phyloP scores from a whole-genome alignment of 2,797 vertebrate species.

The Benthosema pterotum region DNA sequence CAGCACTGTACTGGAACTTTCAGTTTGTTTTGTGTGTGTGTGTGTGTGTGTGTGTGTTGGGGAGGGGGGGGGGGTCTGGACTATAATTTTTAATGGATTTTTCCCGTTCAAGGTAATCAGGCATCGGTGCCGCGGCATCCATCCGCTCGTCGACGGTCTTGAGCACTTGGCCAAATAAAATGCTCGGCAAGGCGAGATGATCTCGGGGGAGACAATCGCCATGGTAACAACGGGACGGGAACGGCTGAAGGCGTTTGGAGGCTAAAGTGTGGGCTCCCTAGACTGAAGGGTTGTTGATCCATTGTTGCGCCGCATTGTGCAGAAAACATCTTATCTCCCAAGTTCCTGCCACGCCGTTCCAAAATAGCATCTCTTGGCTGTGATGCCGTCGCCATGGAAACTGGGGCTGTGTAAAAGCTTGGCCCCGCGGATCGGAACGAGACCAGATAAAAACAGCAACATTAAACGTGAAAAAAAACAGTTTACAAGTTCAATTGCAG shows the following conservation, averaged over 20 bases:
- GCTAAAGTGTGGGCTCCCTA: slow-evolving; percentile 71
- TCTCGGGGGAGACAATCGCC: slow-evolving; percentile 63
- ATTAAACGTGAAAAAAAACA: no score
- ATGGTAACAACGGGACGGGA: slow-evolving; percentile 73
- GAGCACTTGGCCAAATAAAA: slow-evolving; percentile 40
- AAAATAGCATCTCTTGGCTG: slow-evolving; percentile 71
- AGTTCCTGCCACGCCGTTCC: slow-evolving; percentile 67
- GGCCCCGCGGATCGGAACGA: no score
- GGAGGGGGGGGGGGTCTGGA: neutral
- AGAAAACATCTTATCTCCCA: slow-evolving; percentile 25
- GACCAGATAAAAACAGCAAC: no score
- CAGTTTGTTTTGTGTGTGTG: no score
- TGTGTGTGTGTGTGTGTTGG: slow-evolving; percentile 3
- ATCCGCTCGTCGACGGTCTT: slow-evolving; percentile 43
- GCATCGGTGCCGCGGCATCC: slow-evolving; percentile 46
- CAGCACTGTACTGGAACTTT: no score
- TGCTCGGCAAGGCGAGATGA: slow-evolving; percentile 52
- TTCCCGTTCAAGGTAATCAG: slow-evolving; percentile 31
- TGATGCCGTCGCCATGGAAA: slow-evolving; percentile 70
- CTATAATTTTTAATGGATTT: slow-evolving; percentile 20
- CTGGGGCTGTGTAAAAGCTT: slow-evolving; percentile 4
- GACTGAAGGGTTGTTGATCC: slow-evolving; percentile 72
- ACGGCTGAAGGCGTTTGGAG: slow-evolving; percentile 75
- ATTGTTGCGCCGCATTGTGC: slow-evolving; percentile 61
- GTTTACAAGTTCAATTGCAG: neutral